Evolutionary conservation across 2,888 invertebrate genomes (phyloP).

Genomic region (Cordilura impudica): DNA sequence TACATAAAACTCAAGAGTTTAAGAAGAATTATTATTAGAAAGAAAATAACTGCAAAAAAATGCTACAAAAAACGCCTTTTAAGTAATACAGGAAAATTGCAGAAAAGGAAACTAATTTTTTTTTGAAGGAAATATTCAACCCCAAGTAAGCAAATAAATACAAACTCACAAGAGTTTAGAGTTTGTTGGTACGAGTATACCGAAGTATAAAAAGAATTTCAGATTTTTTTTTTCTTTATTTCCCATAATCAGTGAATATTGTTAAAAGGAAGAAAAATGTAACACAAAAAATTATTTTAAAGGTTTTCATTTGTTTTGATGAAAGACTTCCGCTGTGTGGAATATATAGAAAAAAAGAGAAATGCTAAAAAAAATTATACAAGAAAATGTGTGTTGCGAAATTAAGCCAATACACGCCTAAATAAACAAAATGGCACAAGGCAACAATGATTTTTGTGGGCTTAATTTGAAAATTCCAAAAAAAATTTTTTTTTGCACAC

Average conservation of each 20-base stretch:
- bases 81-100: neutral
- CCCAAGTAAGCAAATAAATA: neutral
- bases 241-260: no score
- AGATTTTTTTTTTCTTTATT: no score
- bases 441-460: no score
- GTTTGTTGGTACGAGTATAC: no score
- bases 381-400: no score
- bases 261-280: neutral
- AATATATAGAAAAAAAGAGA: neutral
- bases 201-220: no score
- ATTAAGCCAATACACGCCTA: no score
- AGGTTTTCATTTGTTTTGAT: neutral
- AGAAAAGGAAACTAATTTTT: neutral
- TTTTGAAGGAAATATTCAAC: neutral
- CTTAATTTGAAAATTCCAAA: no score
- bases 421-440: neutral
- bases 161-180: conserved; percentile 12
- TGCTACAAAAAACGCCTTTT: neutral
- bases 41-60: neutral
- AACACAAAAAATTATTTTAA: neutral
- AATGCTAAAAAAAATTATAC: neutral
- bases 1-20: neutral
- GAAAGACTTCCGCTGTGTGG: neutral
- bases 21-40: neutral
- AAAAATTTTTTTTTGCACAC: no score